phyloP scores from a whole-genome alignment of 2,113 vertebrate genomes.

The Henicopernis longicauda region DNA sequence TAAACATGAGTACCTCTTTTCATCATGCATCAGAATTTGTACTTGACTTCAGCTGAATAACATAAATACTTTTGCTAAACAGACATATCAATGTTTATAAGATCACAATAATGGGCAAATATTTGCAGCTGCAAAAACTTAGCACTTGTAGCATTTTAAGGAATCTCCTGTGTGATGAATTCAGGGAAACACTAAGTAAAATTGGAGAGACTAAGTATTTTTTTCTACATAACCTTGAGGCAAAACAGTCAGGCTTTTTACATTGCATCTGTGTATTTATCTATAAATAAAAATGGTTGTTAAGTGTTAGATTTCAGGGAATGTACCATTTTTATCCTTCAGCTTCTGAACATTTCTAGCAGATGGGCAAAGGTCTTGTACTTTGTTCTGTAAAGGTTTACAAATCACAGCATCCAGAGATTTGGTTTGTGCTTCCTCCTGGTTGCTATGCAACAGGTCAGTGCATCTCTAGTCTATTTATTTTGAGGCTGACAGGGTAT shows the following conservation, averaged over 20 bases:
- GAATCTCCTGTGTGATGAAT: background rate
- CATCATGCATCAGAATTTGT: background rate
- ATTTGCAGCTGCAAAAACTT: background rate
- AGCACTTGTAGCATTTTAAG: background rate
- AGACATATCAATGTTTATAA: background rate
- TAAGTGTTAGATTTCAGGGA: background rate
- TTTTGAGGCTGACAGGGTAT: background rate
- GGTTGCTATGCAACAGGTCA: conserved; percentile 57
- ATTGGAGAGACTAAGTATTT: background rate
- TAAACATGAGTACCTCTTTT: background rate
- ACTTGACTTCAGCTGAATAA: background rate
- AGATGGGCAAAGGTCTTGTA: background rate
- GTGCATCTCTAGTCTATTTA: background rate
- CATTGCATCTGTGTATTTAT: background rate
- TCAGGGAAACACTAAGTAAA: background rate
- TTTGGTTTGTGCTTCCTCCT: background rate
- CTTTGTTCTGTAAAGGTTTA: background rate
- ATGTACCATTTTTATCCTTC: background rate
- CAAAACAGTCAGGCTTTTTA: background rate
- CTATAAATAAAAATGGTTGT: background rate
- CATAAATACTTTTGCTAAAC: background rate
- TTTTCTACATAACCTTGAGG: conserved; percentile 2
- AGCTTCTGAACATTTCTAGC: background rate
- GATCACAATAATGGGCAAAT: background rate
- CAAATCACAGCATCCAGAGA: background rate